phyloP scores from a whole-genome alignment of 2,888 invertebrate species.

The Alsophila aescularia region DNA sequence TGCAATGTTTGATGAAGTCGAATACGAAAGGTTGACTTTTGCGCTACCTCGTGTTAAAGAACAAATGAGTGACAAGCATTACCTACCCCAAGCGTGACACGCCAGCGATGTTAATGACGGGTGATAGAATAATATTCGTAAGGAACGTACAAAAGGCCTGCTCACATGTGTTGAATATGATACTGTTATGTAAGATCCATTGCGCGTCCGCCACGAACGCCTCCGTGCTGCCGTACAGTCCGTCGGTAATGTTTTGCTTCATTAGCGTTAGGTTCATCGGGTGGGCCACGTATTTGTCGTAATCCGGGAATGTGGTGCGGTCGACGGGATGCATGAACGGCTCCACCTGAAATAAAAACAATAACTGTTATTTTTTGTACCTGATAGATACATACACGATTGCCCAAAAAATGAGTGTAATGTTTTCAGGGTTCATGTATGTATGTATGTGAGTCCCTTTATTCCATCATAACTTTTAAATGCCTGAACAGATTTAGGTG shows the following conservation, averaged over 20 bases:
- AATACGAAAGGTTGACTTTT: not conserved
- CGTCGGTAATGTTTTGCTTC: constrained; percentile 89
- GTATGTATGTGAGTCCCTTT: no score
- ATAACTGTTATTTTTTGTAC: not conserved
- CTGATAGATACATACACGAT: no score
- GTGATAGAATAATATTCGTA: constrained; percentile 38
- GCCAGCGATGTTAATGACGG: constrained; percentile 20
- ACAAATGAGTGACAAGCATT: not conserved
- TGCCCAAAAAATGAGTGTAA: no score
- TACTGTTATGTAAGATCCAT: constrained; percentile 97
- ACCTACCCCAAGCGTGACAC: constrained; percentile 17
- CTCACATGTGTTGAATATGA: constrained; percentile 95
- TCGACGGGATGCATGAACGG: constrained; percentile 92
- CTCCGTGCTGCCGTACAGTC: constrained; percentile 93
- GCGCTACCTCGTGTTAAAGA: not conserved
- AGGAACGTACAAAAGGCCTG: constrained; percentile 49
- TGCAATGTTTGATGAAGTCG: no score
- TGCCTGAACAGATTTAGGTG: no score
- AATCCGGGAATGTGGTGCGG: constrained; percentile 88
- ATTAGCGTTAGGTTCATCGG: constrained; percentile 93
- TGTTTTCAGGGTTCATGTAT: no score
- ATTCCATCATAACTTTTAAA: no score
- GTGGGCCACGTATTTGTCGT: constrained; percentile 92
- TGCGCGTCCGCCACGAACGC: constrained; percentile 95
- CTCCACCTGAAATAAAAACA: constrained; percentile 85